Percentiles rank a stretch among this genome's conserved stretches.
These are phyloP conservation scores for Hippocampus barbouri DNA, from an alignment of 2,113 vertebrate species.

Conservation along the genomic window DNA sequence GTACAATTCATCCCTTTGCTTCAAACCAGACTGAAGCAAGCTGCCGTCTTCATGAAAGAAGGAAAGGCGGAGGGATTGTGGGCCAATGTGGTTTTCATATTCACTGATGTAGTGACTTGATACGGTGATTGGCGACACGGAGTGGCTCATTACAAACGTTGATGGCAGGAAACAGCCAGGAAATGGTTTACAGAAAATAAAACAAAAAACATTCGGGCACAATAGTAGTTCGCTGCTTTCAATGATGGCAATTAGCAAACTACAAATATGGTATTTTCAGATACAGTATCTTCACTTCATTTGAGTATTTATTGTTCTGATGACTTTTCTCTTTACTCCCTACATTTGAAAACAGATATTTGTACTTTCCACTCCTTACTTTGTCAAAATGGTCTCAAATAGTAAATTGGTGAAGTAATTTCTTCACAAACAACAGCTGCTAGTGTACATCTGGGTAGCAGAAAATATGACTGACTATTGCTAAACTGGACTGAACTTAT, in stretches of 20 bases:
- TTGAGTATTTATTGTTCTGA: no score
- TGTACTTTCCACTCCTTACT: no score
- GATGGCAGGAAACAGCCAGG: constrained; percentile 15
- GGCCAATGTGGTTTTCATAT: constrained; percentile 41
- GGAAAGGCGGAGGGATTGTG: not conserved
- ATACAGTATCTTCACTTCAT: not conserved
- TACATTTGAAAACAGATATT: no score
- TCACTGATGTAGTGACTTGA: constrained; percentile 40
- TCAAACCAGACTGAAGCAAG: constrained; percentile 14
- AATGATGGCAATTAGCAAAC: not conserved
- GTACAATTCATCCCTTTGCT: not conserved
- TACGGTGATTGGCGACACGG: constrained; percentile 34
- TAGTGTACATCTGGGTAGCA: no score
- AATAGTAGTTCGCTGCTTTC: constrained; percentile 37
- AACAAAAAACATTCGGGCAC: constrained; percentile 32
- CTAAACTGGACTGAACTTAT: no score
- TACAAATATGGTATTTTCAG: not conserved
- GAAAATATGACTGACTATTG: no score
- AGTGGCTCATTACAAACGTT: constrained; percentile 41
- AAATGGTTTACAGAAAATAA: constrained; percentile 26
- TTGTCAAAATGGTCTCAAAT: no score
- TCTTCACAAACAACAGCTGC: no score
- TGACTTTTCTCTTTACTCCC: no score
- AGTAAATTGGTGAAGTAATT: no score
- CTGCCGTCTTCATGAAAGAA: constrained; percentile 11